Conservation (phyloP, 2,113 vertebrate genomes). For the Dendropsophus ebraccatus region DNA sequence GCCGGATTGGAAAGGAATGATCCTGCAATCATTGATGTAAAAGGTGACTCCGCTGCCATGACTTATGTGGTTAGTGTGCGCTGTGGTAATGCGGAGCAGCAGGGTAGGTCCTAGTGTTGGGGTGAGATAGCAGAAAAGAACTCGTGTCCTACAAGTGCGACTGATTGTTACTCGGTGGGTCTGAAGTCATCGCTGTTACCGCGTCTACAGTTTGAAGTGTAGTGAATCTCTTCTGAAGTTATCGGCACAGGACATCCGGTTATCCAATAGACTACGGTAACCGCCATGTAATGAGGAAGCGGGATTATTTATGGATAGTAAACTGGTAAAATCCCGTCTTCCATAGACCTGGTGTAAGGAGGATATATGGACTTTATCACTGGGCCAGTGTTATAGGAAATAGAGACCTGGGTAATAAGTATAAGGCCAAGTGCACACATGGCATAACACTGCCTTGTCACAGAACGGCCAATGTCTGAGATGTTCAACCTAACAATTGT, state of each 20-base stretch:
- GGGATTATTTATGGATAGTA: too few relatives aligned
- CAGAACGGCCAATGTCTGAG: too few relatives aligned
- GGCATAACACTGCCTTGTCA: too few relatives aligned
- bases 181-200: not conserved
- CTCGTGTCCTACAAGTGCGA: not conserved
- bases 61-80: not conserved
- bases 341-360: too few relatives aligned
- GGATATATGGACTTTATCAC: too few relatives aligned
- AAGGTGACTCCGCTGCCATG: slow-evolving; percentile 1
- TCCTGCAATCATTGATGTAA: slow-evolving; percentile 2
- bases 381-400: too few relatives aligned
- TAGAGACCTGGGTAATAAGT: too few relatives aligned
- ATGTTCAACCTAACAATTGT: too few relatives aligned
- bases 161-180: not conserved
- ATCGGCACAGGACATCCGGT: not conserved
- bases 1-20: slow-evolving; percentile 33
- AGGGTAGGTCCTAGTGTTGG: not conserved
- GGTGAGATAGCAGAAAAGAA: not conserved
- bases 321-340: too few relatives aligned
- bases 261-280: not conserved
- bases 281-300: not conserved
- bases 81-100: not conserved
- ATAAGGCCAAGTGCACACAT: too few relatives aligned
- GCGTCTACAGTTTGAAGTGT: not conserved
- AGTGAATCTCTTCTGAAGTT: not conserved